Conservation (phyloP, 2,888 invertebrate genomes). For the Pharmacophagus antenor region DNA sequence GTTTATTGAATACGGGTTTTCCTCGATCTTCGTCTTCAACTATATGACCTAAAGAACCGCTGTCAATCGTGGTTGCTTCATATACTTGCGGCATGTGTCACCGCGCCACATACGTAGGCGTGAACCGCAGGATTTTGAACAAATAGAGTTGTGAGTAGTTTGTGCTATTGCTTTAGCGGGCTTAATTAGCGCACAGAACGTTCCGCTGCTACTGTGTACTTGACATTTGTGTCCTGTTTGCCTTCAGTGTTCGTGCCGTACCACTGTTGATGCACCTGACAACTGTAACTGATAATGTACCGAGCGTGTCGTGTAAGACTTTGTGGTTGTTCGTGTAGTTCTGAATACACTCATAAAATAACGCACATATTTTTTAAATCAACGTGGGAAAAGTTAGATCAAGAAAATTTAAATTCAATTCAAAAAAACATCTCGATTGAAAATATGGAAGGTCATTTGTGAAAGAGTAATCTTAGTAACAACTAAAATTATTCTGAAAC, state of each 20-base stretch:
- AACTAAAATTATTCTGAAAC: neutral
- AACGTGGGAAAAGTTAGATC: no score
- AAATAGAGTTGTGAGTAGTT: constrained; percentile 2
- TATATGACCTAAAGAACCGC: neutral
- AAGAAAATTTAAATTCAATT: no score
- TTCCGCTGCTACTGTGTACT: neutral
- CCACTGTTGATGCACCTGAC: no score
- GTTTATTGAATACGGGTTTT: no score
- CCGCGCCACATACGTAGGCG: neutral
- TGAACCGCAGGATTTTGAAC: neutral
- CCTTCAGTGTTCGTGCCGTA: neutral
- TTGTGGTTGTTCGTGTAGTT: no score
- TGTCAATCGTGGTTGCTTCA: neutral
- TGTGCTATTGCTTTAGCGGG: neutral
- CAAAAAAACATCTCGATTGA: no score
- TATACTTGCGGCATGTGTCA: no score
- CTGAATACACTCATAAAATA: no score
- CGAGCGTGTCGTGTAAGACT: no score
- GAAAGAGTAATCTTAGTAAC: neutral
- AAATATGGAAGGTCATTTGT: no score
- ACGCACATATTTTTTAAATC: no score
- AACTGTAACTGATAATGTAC: no score
- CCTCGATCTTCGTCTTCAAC: neutral
- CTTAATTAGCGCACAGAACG: neutral
- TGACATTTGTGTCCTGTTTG: neutral